Base-by-base conservation (phyloP, 2,888 invertebrate genomes). In the Buathra laborator region DNA sequence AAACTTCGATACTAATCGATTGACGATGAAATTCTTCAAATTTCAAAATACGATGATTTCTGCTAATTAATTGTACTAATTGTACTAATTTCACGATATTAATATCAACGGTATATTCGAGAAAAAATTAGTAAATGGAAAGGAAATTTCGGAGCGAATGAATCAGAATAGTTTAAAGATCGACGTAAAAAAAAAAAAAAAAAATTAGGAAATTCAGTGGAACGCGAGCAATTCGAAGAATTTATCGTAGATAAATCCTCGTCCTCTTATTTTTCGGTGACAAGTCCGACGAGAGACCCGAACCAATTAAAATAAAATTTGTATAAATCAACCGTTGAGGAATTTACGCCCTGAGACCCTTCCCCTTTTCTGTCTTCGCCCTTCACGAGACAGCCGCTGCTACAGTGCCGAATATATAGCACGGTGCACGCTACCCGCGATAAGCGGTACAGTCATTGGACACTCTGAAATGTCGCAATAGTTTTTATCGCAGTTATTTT, bases 231-330 rank as follows among this genome's bases (percentile, higher is more conserved):
- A 77, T 14, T 67, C 19, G 6, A 32, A n/a, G 37, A 80, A 37
- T 48, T 74, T 53, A 2, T 16, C 32, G 32, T 53, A 46, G 70
- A 75, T 53, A 56, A 75, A 70, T 82, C 71, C 37, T 72, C 64
- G 32, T 81, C 62, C 24, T 29, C 56, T 66, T 72, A 44, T 43
- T 64, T 48, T 16, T 53, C 19, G 51, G 43, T 56, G 53, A 43
- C 67, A 32, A 37, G 53, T 67, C 37, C 81, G 68, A 86, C 80
- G 80, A 75, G 81, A 74, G 82, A 79, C 14, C 51, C 59, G 29
- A n/a, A 79, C 24, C 81, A 86, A 87, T 88, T 87, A 88, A 87
- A 87, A 87, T 87, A 85, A 88, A 88, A 88, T 88, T 86, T 81
- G 83, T 84, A 87, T 89, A 88, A 89, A 89, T 89, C 87, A 88